These are phyloP conservation scores for Cryptotis parvus DNA, from an alignment of 2,113 vertebrate species.

Conservation along the genomic window DNA sequence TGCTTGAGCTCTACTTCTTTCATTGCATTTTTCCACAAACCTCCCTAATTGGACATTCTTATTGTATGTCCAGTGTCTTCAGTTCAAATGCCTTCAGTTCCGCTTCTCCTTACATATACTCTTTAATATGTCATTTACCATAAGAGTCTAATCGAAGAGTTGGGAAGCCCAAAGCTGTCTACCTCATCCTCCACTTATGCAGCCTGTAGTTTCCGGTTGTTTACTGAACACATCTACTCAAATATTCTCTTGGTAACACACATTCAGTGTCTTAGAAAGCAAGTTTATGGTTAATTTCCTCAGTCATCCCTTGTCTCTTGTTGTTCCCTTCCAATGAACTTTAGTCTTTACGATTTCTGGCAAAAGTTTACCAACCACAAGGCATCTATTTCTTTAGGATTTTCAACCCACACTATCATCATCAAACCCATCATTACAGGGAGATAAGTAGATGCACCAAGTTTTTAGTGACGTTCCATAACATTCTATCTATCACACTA, in stretches of 20 bases:
- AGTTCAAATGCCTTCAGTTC: not conserved
- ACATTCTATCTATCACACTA: not conserved
- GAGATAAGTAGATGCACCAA: not conserved
- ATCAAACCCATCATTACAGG: not conserved
- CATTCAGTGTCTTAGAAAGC: not conserved
- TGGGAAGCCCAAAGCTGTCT: not conserved
- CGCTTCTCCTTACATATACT: not conserved
- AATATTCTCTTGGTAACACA: not conserved
- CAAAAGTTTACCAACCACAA: not conserved
- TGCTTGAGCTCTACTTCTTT: not conserved
- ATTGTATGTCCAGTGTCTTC: not conserved
- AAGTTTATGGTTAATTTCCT: not conserved
- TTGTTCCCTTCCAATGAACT: not conserved
- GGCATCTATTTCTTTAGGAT: not conserved
- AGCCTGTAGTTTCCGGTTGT: not conserved
- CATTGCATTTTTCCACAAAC: not conserved
- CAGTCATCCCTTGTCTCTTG: not conserved
- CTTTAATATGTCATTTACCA: not conserved
- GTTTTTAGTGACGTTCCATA: not conserved
- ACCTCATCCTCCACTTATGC: rapidly evolving
- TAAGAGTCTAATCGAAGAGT: not conserved
- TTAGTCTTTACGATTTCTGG: not conserved
- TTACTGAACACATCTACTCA: not conserved
- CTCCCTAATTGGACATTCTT: not conserved
- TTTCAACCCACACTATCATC: not conserved